Percentiles rank a stretch among this genome's conserved stretches.
Evolutionary conservation across 2,888 invertebrate genomes (phyloP).

Genomic region (Brenthis hecate): DNA sequence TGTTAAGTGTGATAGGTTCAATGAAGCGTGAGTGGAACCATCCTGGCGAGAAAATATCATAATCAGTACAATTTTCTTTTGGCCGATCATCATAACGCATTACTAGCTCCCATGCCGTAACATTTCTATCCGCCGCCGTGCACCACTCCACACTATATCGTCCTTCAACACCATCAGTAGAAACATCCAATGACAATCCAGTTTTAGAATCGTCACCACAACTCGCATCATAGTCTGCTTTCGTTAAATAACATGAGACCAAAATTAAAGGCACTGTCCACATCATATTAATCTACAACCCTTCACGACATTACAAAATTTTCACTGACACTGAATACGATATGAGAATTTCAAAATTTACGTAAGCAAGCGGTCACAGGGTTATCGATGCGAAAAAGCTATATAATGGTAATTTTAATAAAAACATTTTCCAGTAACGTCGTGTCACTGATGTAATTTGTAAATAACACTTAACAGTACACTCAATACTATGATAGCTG

Average conservation of each 20-base stretch:
- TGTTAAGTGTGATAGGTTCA: slow-evolving; percentile 27
- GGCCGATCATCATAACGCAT: slow-evolving; percentile 32
- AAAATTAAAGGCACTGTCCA: slow-evolving; percentile 45
- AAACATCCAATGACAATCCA: slow-evolving; percentile 45
- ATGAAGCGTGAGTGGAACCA: slow-evolving; percentile 40
- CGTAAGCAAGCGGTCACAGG: slow-evolving; percentile 25
- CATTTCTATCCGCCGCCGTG: slow-evolving; percentile 39
- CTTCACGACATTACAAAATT: slow-evolving; percentile 14
- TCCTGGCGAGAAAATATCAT: slow-evolving; percentile 13
- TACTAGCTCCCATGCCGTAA: slow-evolving; percentile 49
- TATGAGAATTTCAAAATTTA: slow-evolving; percentile 8
- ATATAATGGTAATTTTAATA: slow-evolving; percentile 11
- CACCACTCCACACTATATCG: slow-evolving; percentile 59
- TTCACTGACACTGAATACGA: neutral
- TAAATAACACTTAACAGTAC: slow-evolving; percentile 9
- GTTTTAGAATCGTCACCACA: slow-evolving; percentile 46
- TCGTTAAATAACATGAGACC: slow-evolving; percentile 35
- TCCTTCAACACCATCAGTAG: slow-evolving; percentile 48
- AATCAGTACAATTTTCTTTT: slow-evolving; percentile 14
- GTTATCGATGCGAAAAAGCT: slow-evolving; percentile 31
- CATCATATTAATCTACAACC: slow-evolving; percentile 43
- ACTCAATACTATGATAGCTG: neutral
- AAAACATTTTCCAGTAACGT: slow-evolving; percentile 15
- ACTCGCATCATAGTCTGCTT: slow-evolving; percentile 39
- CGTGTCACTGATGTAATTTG: neutral